Evolutionary conservation across 2,888 invertebrate species (phyloP).

Genomic region (Troides aeacus): DNA sequence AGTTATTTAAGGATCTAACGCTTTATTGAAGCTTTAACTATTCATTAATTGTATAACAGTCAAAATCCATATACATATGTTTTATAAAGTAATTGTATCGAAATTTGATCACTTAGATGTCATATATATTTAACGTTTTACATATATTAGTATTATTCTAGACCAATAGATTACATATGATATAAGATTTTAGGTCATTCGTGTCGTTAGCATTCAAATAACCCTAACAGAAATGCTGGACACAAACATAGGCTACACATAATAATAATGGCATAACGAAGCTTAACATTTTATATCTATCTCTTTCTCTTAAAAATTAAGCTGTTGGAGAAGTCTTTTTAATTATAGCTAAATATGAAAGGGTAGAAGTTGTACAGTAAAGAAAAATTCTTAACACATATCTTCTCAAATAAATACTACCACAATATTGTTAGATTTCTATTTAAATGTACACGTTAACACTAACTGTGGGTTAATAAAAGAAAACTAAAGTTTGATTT

Average conservation of each 20-base stretch:
- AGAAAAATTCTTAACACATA: background rate
- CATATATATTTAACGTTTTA: background rate
- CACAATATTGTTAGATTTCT: too few species aligned
- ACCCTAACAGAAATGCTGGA: slow-evolving; percentile 3
- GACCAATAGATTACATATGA: slow-evolving; percentile 24
- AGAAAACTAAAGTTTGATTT: too few species aligned
- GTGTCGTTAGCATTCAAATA: slow-evolving; percentile 14
- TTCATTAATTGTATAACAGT: too few species aligned
- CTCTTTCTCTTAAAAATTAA: background rate
- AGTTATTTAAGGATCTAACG: too few species aligned
- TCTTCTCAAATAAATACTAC: background rate
- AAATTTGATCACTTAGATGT: background rate
- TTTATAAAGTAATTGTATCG: background rate
- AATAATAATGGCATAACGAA: too few species aligned
- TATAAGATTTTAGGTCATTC: slow-evolving; percentile 37
- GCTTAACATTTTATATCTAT: too few species aligned
- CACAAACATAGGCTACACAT: background rate
- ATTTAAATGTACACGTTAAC: too few species aligned
- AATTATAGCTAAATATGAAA: background rate
- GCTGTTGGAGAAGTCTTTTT: background rate
- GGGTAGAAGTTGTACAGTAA: background rate
- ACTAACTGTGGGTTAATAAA: too few species aligned
- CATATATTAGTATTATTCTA: slow-evolving; percentile 24
- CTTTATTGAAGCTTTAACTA: too few species aligned
- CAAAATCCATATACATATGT: background rate